A percentile compares a stretch with the other conserved stretches of the same genome.
Evolutionary conservation across 2,113 vertebrate genomes (phyloP).

Genomic region (Apistogramma diplotaenia): DNA sequence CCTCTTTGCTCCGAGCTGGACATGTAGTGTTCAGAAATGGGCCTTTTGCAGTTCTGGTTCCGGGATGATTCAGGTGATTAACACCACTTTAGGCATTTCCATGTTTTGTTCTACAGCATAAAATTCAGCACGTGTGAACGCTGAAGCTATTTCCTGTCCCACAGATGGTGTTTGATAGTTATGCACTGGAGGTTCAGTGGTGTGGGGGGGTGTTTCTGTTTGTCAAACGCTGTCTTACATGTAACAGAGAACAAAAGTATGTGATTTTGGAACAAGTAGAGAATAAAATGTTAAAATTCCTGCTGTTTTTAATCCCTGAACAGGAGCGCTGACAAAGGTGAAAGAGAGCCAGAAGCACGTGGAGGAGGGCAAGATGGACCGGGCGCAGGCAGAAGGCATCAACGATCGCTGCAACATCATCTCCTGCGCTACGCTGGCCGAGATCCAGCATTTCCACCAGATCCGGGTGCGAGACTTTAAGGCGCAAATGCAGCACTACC

Average conservation of each 20-base stretch:
- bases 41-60: neutral
- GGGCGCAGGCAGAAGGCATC: conserved; percentile 89
- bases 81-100: too few relatives aligned
- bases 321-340: conserved; percentile 97
- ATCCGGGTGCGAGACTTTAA: conserved; percentile 95
- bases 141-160: too few relatives aligned
- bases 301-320: neutral
- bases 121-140: neutral
- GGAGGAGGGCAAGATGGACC: conserved; percentile 97
- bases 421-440: conserved; percentile 94
- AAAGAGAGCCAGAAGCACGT: conserved; percentile 94
- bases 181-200: neutral
- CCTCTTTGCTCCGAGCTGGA: too few relatives aligned
- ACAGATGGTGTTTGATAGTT: too few relatives aligned
- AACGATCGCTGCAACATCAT: conserved; percentile 97
- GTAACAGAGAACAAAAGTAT: neutral
- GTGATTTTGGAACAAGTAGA: neutral
- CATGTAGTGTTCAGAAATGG: neutral
- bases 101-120: neutral
- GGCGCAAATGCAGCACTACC: conserved; percentile 95
- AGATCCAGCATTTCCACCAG: conserved; percentile 98
- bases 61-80: neutral
- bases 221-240: too few relatives aligned
- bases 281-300: neutral
- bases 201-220: rapidly evolving